These are phyloP conservation scores for Gallinago solitaria DNA, from an alignment of 2,797 vertebrate genomes.

Conservation along the genomic window DNA sequence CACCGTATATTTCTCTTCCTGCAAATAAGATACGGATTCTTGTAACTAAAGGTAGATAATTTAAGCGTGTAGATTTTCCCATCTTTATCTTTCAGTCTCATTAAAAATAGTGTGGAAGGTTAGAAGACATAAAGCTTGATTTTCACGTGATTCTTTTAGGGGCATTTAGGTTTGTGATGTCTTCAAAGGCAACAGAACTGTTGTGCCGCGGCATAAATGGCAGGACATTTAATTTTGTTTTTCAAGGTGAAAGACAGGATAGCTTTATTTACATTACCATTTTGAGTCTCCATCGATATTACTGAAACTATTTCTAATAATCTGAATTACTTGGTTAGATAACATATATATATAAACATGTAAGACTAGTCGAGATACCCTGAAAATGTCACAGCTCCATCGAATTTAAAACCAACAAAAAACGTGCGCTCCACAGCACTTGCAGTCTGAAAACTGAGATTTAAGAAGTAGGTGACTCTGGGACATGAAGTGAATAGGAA, in stretches of 20 bases:
- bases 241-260: background rate
- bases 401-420: background rate
- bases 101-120: background rate
- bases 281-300: background rate
- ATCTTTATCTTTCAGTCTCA: background rate
- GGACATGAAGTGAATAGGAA: background rate
- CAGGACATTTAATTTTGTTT: background rate
- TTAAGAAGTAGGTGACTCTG: background rate
- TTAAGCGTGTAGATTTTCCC: background rate
- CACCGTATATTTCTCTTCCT: background rate
- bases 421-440: background rate
- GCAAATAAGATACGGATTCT: background rate
- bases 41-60: background rate
- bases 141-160: background rate
- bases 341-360: background rate
- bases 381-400: background rate
- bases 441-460: background rate
- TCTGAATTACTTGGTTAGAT: background rate
- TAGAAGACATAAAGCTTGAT: background rate
- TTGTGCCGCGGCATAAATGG: background rate
- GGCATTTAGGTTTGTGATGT: background rate
- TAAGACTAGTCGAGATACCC: background rate
- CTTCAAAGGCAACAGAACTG: background rate
- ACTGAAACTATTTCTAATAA: background rate
- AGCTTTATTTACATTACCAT: background rate